Evolutionary conservation across 37 sponge, comb jelly and placozoan species (phyloP).

Genomic region (Ephydatia muelleri): DNA sequence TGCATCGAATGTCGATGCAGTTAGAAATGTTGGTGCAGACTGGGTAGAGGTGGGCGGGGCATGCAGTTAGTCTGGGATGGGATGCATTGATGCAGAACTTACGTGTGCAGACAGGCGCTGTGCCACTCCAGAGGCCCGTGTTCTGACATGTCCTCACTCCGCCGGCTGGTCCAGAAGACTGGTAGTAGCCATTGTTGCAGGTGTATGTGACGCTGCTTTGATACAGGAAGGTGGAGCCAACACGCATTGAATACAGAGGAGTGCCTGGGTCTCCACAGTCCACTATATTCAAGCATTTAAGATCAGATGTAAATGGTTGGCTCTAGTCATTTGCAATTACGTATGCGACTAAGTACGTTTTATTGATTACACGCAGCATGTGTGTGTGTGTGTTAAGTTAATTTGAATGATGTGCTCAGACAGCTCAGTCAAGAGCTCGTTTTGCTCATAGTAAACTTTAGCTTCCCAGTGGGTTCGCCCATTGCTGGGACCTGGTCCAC

Average conservation of each 20-base stretch:
- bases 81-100: background rate
- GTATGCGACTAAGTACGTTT: no score
- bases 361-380: background rate
- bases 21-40: slow-evolving; percentile 58
- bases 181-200: slow-evolving; percentile 77
- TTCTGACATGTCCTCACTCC: slow-evolving; percentile 59
- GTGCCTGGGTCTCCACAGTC: slow-evolving; percentile 76
- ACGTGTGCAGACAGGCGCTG: slow-evolving; percentile 70
- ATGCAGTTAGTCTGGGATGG: background rate
- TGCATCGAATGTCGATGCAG: slow-evolving; percentile 69
- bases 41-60: slow-evolving; percentile 1
- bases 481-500: background rate
- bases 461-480: slow-evolving; percentile 15
- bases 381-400: background rate
- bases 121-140: slow-evolving; percentile 75
- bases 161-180: slow-evolving; percentile 59
- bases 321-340: no score
- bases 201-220: slow-evolving; percentile 46
- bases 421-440: background rate
- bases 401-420: slow-evolving; percentile 5
- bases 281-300: no score
- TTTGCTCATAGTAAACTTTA: background rate
- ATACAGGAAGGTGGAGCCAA: slow-evolving; percentile 55
- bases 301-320: no score
- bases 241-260: slow-evolving; percentile 45